Evolutionary conservation across 2,113 vertebrate species (phyloP).

Genomic region (Clarias gariepinus): DNA sequence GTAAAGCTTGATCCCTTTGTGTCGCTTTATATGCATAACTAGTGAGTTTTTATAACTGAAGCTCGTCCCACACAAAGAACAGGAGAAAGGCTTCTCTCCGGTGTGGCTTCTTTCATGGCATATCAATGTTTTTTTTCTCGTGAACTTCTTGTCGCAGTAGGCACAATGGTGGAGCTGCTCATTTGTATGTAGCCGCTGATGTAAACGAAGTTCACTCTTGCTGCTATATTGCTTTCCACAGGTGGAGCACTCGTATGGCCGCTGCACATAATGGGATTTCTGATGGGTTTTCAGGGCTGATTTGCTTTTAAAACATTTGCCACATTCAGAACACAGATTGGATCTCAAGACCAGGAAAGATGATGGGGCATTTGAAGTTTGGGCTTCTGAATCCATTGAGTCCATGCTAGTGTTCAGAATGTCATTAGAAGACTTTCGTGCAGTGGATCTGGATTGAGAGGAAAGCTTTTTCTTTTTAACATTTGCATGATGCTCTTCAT

Average conservation of each 20-base stretch:
- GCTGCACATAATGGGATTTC: conserved; percentile 18
- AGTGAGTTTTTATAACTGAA: conserved; percentile 3
- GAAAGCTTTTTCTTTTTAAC: background rate
- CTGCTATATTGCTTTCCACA: conserved; percentile 21
- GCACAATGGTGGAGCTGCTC: conserved; percentile 15
- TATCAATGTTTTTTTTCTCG: background rate
- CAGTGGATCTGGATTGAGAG: background rate
- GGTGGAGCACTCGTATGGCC: conserved; percentile 25
- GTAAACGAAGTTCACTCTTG: conserved; percentile 31
- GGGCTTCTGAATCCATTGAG: background rate
- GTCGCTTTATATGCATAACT: conserved; percentile 24
- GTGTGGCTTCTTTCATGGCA: conserved; percentile 37
- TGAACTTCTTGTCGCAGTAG: conserved; percentile 42
- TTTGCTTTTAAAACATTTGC: conserved; percentile 50
- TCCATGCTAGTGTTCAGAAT: background rate
- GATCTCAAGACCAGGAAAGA: background rate
- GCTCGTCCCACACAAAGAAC: conserved; percentile 31
- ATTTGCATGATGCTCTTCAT: background rate
- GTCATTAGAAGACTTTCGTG: background rate
- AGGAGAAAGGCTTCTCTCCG: conserved; percentile 39
- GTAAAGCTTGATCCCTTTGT: conserved; percentile 4
- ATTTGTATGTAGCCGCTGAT: conserved; percentile 19
- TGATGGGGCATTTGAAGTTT: background rate
- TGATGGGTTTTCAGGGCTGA: conserved; percentile 35
- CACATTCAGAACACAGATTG: conserved; percentile 63